phyloP scores from a whole-genome alignment of 2,113 vertebrate species.

The Tauraco erythrolophus region DNA sequence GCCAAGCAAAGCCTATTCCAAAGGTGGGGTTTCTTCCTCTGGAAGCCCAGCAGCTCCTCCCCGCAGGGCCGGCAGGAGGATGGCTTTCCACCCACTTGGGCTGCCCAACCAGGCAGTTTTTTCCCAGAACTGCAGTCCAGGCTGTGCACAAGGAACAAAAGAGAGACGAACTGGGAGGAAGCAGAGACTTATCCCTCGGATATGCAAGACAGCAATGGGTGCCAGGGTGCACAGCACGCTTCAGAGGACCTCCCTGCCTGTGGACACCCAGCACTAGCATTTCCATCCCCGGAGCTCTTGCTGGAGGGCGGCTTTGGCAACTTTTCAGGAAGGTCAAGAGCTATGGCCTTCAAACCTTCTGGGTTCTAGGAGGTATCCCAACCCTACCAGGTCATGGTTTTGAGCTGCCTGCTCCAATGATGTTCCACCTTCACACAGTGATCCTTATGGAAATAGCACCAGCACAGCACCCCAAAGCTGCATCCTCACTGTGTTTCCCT shows the following conservation, averaged over 20 bases:
- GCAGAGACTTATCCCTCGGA: not conserved
- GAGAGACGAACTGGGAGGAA: not conserved
- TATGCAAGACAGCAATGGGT: not conserved
- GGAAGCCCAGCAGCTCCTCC: not conserved
- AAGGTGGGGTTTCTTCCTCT: constrained; percentile 9
- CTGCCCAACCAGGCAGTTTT: not conserved
- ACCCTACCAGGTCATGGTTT: not conserved
- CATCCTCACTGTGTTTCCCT: not conserved
- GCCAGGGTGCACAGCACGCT: not conserved
- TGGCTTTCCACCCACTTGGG: not conserved
- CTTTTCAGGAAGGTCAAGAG: not conserved
- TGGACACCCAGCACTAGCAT: not conserved
- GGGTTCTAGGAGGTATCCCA: not conserved
- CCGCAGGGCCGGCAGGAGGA: not conserved
- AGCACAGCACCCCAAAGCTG: accelerated
- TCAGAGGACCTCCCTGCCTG: not conserved
- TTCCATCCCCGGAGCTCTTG: not conserved
- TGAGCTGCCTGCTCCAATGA: not conserved
- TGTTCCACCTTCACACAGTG: not conserved
- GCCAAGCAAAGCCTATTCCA: constrained; percentile 1
- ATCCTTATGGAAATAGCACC: not conserved
- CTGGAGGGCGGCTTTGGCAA: not conserved
- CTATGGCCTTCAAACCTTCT: not conserved
- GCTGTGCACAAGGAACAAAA: accelerated
- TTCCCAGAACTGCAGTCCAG: not conserved